Evolutionary conservation across 2,113 vertebrate genomes (phyloP).

Genomic region (Tichodroma muraria): DNA sequence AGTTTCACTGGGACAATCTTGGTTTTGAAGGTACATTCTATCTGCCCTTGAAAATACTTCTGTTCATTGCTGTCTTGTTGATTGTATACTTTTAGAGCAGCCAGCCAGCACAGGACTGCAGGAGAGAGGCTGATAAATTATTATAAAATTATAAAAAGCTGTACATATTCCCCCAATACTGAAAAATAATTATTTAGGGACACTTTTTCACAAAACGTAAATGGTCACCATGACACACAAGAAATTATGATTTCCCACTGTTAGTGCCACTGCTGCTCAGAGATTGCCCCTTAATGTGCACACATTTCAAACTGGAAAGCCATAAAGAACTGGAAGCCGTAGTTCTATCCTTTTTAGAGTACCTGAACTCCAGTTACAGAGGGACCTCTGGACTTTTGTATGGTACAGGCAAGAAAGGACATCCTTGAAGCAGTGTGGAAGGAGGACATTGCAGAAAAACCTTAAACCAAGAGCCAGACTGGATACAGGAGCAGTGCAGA

Average conservation of each 20-base stretch:
- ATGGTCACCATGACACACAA: background rate
- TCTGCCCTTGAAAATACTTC: conserved; percentile 76
- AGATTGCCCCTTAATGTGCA: background rate
- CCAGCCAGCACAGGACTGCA: conserved; percentile 60
- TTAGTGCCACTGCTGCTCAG: background rate
- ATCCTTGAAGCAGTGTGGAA: background rate
- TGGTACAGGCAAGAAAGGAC: background rate
- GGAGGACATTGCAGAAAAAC: background rate
- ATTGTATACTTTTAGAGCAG: conserved; percentile 64
- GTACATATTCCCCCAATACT: conserved; percentile 25
- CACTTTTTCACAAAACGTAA: conserved; percentile 46
- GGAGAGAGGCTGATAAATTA: conserved; percentile 67
- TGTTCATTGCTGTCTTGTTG: conserved; percentile 67
- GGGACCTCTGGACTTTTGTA: background rate
- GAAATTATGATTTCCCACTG: background rate
- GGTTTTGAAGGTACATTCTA: conserved; percentile 70
- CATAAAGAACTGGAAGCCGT: fast-evolving
- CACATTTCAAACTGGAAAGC: background rate
- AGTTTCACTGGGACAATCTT: conserved; percentile 73
- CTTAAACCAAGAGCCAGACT: background rate
- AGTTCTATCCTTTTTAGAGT: background rate
- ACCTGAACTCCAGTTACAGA: background rate
- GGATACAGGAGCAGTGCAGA: background rate
- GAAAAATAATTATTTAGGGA: conserved; percentile 48
- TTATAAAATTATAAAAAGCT: conserved; percentile 60